phyloP scores from a whole-genome alignment of 2,113 vertebrate genomes.

The Chinchilla lanigera region DNA sequence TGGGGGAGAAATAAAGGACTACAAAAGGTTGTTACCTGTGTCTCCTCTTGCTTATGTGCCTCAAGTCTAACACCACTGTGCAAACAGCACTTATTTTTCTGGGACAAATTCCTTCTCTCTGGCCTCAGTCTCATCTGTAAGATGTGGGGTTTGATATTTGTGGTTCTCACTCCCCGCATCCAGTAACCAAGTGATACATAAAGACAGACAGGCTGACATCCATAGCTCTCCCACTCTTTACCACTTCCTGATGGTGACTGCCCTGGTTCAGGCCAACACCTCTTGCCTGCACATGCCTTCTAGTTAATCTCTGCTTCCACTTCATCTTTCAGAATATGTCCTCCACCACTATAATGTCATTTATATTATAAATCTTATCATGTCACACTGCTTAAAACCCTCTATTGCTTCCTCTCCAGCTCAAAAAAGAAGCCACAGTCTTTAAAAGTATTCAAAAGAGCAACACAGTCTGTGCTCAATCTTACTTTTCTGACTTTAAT shows the following conservation, averaged over 20 bases:
- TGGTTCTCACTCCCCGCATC: background rate
- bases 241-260: background rate
- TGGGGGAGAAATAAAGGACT: no score
- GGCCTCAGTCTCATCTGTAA: background rate
- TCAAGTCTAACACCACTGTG: background rate
- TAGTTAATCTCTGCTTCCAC: background rate
- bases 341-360: background rate
- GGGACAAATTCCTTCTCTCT: background rate
- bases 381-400: background rate
- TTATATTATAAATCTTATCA: background rate
- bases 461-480: no score
- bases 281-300: background rate
- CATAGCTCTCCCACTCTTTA: background rate
- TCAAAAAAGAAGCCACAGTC: background rate
- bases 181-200: background rate
- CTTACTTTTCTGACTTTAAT: background rate
- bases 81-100: background rate
- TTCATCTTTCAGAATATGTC: background rate
- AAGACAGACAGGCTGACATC: background rate
- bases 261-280: background rate
- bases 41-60: background rate
- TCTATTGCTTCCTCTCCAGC: background rate
- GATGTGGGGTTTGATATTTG: background rate
- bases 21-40: background rate
- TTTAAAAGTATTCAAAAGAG: background rate